Conservation (phyloP, 2,113 vertebrate species). For the Gallinago media region DNA sequence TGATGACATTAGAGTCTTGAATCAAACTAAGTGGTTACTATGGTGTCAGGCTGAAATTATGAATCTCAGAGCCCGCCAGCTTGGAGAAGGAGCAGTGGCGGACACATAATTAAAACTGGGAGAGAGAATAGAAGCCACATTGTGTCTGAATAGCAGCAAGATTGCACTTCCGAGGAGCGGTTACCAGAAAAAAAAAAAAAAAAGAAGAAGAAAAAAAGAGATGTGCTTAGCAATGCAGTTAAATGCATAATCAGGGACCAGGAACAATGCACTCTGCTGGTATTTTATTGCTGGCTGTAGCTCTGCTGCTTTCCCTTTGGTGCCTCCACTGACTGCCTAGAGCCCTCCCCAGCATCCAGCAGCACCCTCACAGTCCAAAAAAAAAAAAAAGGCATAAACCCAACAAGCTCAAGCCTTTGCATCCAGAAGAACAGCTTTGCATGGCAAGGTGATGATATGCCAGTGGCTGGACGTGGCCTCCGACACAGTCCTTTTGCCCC, state of each 20-base stretch:
- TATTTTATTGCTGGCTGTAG: constrained; percentile 45
- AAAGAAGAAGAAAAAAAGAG: not conserved
- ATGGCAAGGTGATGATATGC: rapidly evolving
- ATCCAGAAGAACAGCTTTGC: not conserved
- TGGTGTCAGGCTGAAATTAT: constrained; percentile 82
- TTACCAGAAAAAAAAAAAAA: not conserved
- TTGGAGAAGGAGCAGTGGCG: constrained; percentile 67
- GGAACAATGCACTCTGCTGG: constrained; percentile 53
- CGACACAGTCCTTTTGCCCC: rapidly evolving
- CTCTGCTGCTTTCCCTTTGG: not conserved
- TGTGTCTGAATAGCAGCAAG: constrained; percentile 70
- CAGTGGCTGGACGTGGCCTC: not conserved
- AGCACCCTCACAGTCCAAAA: rapidly evolving
- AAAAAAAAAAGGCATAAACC: not conserved
- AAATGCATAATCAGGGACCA: constrained; percentile 40
- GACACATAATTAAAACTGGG: constrained; percentile 74
- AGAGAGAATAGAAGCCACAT: constrained; percentile 65
- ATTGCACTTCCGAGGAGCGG: constrained; percentile 60
- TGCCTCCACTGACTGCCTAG: not conserved
- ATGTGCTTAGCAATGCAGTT: constrained; percentile 67
- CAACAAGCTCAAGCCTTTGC: not conserved
- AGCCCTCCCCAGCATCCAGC: not conserved
- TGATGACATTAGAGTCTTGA: constrained; percentile 80
- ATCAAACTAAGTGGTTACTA: constrained; percentile 82
- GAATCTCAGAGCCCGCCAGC: constrained; percentile 73